Conservation (phyloP, 2,113 vertebrate genomes). For the Etheostoma spectabile region DNA sequence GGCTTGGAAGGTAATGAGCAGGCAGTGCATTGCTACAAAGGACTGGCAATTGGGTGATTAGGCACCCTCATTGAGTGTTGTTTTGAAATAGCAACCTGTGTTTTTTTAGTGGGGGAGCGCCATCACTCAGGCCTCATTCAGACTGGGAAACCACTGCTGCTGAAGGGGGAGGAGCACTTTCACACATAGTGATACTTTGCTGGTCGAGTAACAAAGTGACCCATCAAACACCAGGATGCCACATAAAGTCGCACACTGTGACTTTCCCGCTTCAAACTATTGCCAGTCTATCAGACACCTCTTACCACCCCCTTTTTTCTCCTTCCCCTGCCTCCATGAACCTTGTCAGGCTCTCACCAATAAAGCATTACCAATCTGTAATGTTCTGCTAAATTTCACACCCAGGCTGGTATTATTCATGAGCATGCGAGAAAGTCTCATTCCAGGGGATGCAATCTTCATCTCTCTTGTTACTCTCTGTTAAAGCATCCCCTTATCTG, state of each 20-base stretch:
- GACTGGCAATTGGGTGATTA: slow-evolving; percentile 76
- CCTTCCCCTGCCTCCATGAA: slow-evolving; percentile 33
- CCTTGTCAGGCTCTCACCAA: slow-evolving; percentile 40
- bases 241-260: slow-evolving; percentile 77
- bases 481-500: slow-evolving; percentile 69
- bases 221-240: slow-evolving; percentile 79
- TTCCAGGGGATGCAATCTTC: slow-evolving; percentile 47
- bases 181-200: slow-evolving; percentile 81
- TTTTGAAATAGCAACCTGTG: slow-evolving; percentile 80
- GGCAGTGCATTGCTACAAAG: slow-evolving; percentile 64
- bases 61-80: slow-evolving; percentile 77
- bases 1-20: slow-evolving; percentile 65
- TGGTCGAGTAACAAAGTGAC: slow-evolving; percentile 84
- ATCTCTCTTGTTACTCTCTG: slow-evolving; percentile 47
- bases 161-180: slow-evolving; percentile 67
- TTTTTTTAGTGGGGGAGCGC: slow-evolving; percentile 74
- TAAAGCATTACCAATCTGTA: slow-evolving; percentile 64
- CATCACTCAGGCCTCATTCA: slow-evolving; percentile 62
- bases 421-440: slow-evolving; percentile 57
- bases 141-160: slow-evolving; percentile 63
- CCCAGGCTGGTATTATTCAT: slow-evolving; percentile 57
- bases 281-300: slow-evolving; percentile 33
- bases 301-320: background rate
- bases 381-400: slow-evolving; percentile 79
- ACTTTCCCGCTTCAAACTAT: slow-evolving; percentile 61